Percentiles rank a stretch among this genome's conserved stretches.
Evolutionary conservation across 2,113 vertebrate genomes (phyloP).

Genomic region (Dicrurus megarhynchus): DNA sequence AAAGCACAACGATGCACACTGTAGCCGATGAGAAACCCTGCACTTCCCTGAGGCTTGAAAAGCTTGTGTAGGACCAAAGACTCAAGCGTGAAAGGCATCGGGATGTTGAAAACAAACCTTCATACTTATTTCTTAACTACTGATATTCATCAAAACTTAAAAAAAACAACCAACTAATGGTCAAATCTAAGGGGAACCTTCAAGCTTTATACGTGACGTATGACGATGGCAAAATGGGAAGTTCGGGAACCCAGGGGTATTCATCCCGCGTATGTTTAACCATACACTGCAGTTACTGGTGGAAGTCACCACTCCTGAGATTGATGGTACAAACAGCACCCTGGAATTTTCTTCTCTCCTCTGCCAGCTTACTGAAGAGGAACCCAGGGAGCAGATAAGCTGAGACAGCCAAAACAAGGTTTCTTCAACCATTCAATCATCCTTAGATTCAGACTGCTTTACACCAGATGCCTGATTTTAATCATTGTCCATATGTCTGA

Average conservation of each 20-base stretch:
- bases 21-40: neutral
- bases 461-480: neutral
- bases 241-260: neutral
- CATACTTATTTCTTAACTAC: neutral
- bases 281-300: accelerated
- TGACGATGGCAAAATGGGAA: neutral
- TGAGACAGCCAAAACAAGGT: neutral
- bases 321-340: neutral
- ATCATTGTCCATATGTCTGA: neutral
- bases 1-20: neutral
- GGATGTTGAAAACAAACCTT: neutral
- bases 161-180: neutral
- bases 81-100: neutral
- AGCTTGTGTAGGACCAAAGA: neutral
- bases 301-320: neutral
- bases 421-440: neutral
- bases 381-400: neutral
- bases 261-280: neutral
- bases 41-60: neutral
- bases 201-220: neutral
- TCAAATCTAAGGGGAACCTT: neutral
- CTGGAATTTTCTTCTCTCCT: neutral
- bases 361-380: neutral
- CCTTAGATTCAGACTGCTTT: neutral
- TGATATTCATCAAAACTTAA: neutral